Base-by-base conservation (phyloP, 2,797 vertebrate genomes). In the Rostrhamus sociabilis region DNA sequence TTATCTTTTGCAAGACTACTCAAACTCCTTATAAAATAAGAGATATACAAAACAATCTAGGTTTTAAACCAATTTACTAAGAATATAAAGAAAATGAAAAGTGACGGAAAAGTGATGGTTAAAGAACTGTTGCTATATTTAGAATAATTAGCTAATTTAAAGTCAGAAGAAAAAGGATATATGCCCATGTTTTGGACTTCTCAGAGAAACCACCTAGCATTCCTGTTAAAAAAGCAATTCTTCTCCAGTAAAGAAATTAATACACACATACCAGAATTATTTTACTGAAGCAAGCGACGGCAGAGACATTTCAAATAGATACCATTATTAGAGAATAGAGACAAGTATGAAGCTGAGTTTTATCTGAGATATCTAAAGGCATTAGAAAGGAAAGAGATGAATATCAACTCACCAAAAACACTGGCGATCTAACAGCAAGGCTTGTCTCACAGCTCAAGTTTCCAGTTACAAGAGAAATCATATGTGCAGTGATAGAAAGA, bases 361-460 rank as follows among this genome's bases (percentile, higher is more conserved):
- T 67, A 69, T 90, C 69, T 58, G 43, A 80, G 59, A 25, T 93
- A 87, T 36, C 80, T 88, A 32, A 87, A 94, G 75, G 93, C 52
- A 85, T 52, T 63, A 92, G n/a, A 95, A 85, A 93, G 68, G 31
- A 45, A 56, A 93, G 87, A 67, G 89, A 94, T 88, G 76, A 89
- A 80, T 48, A 86, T 87, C 48, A 43, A 95, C 98, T 98, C 93
- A 98, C 98, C 97, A 81, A 86, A 91, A 94, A 13, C 38, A 45
- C 50, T 66, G 60, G 72, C 6, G 29, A 79, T 93, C 80, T 76
- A 91, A 96, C 79, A 76, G 90, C 85, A 77, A 90, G 91, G 69
- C 73, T 97, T 13, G 81, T 75, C 95, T 96, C 86, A 68, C 92
- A 95, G 84, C 89, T 75, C 68, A 38, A 66, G 82, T n/a, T 79